Evolutionary conservation across 2,797 vertebrate species (phyloP), one percentile per base, ranked within the genome.

Genomic region (Crocidura indochinensis): DNA sequence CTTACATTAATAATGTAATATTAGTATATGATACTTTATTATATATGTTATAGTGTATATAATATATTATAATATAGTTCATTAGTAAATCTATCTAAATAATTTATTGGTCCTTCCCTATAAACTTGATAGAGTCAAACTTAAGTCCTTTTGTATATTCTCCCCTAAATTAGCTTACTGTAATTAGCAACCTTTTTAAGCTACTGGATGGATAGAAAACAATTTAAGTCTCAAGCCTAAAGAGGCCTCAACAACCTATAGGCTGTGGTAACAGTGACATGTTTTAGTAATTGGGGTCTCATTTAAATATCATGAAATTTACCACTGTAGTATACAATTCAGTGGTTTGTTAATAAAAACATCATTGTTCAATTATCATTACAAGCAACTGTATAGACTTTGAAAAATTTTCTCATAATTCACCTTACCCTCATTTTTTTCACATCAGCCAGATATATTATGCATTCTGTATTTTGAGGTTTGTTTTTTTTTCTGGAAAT

Each of bases 401-500:
- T 27, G 44, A 20, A 65, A 80, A 1, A 2, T 17, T 78, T 76
- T 8, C 17, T 74, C 14, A 8, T 56, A 4, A 3, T 27, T 71
- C n/a, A 47, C 44, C 2, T 15, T 1, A 1, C 47, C 75, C 51
- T 27, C 27, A 64, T 22, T 0, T 31, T 31, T 38, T 38, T 72
- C n/a, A 86, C 3, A 11, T 10, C 10, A 26, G 73, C 19, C 10
- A 76, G 6, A 22, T 19, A 56, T 38, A 56, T 56, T 67, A 8
- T 75, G 31, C 19, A 26, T 2, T 82, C 60, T 31, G 67, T 46
- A 14, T 51, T 67, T 77, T 26, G 0, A 26, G 11, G 67, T 56
- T 78, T n/a, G 5, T 44, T 53, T 67, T 77, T 67, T 77, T 56
- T 91, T 56, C 31, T 71, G 81, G n/a, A 67, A 60, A 56, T n/a